Percentiles rank a stretch among this genome's conserved stretches.
These are phyloP conservation scores for Galleria mellonella DNA, from an alignment of 1,140 invertebrate species.

Conservation along the genomic window DNA sequence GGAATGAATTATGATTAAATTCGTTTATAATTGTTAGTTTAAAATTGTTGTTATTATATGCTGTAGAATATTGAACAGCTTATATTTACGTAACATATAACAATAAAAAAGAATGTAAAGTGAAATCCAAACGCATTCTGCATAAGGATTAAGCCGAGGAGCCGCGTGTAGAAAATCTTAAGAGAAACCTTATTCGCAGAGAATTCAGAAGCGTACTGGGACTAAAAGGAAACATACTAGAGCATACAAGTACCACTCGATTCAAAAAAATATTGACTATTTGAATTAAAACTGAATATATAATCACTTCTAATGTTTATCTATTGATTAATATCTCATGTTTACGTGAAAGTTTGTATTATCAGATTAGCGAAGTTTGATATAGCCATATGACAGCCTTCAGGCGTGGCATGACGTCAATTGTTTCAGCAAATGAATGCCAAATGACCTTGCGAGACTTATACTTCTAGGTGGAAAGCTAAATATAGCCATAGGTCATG, in stretches of 20 bases:
- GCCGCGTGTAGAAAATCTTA: slow-evolving; percentile 9
- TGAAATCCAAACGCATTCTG: slow-evolving; percentile 5
- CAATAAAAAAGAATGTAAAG: too few relatives aligned
- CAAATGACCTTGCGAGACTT: slow-evolving; percentile 46
- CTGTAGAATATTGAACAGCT: too few relatives aligned
- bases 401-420: slow-evolving; percentile 54
- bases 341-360: slow-evolving; percentile 13
- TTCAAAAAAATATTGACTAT: too few relatives aligned
- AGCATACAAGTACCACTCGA: too few relatives aligned
- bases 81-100: too few relatives aligned
- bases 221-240: not conserved
- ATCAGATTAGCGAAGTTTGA: slow-evolving; percentile 37
- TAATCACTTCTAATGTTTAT: too few relatives aligned
- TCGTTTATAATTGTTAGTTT: too few relatives aligned
- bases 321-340: not conserved
- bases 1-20: too few relatives aligned
- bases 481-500: slow-evolving; percentile 63
- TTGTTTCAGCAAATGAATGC: slow-evolving; percentile 64
- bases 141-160: slow-evolving; percentile 11
- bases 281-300: too few relatives aligned
- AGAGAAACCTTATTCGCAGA: slow-evolving; percentile 12
- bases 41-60: too few relatives aligned
- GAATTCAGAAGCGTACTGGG: slow-evolving; percentile 14
- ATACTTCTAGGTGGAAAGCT: slow-evolving; percentile 45
- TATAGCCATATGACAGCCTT: slow-evolving; percentile 29